Percentiles rank a stretch among this genome's conserved stretches.
These are phyloP conservation scores for Scleropages formosus DNA, from an alignment of 2,797 vertebrate genomes.

Conservation along the genomic window DNA sequence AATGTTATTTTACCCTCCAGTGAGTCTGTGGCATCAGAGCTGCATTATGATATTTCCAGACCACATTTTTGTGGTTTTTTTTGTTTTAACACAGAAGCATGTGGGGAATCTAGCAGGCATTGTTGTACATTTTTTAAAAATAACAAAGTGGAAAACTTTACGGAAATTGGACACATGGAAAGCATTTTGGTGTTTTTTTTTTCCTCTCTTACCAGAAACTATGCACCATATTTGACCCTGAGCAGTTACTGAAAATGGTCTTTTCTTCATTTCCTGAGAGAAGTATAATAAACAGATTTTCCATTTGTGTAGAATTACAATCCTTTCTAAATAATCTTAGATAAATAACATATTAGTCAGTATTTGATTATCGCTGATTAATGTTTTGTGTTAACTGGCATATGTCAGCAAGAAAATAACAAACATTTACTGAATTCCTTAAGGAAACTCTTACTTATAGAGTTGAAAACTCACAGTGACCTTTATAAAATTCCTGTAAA, in stretches of 20 bases:
- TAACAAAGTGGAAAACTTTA: not conserved
- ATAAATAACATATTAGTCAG: not conserved
- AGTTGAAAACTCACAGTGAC: no score
- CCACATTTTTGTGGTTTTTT: conserved; percentile 14
- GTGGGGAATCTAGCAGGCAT: conserved; percentile 6
- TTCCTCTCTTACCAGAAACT: conserved; percentile 12
- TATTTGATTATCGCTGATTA: no score
- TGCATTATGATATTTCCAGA: not conserved
- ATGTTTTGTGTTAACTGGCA: no score
- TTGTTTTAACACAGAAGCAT: conserved; percentile 3
- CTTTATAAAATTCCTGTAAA: no score
- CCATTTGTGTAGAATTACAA: no score
- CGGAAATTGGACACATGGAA: conserved; percentile 16
- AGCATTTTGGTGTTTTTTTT: not conserved
- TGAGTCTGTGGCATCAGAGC: conserved; percentile 8
- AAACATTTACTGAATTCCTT: no score
- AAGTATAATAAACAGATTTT: not conserved
- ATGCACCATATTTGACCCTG: not conserved
- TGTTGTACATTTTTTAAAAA: conserved; percentile 7
- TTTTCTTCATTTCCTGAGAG: not conserved
- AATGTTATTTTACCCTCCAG: conserved; percentile 12
- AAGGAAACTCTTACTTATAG: no score
- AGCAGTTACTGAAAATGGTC: conserved; percentile 2
- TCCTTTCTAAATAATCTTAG: not conserved
- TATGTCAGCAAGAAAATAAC: no score